Percentiles rank a stretch among this genome's conserved stretches.
These are phyloP conservation scores for Zaprionus nigranus DNA, from an alignment of 1,140 invertebrate genomes.

Conservation along the genomic window DNA sequence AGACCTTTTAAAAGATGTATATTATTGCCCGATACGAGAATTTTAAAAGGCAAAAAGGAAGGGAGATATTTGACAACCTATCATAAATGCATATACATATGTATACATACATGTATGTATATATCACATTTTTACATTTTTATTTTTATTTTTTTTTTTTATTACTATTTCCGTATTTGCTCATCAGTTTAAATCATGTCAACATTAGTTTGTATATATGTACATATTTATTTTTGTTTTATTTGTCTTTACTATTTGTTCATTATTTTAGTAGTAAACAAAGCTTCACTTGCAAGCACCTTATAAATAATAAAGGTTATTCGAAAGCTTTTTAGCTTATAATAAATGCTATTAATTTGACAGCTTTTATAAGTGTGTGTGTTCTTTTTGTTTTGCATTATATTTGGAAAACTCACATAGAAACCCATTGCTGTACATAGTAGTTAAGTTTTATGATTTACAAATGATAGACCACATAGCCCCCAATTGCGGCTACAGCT, in stretches of 20 bases:
- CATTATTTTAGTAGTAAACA: neutral
- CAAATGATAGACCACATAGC: conserved; percentile 31
- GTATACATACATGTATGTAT: too few species aligned
- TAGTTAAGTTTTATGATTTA: conserved; percentile 38
- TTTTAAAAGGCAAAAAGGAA: too few species aligned
- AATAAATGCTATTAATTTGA: neutral
- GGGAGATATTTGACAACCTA: too few species aligned
- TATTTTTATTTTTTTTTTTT: neutral
- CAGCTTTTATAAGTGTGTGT: neutral
- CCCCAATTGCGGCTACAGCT: conserved; percentile 20
- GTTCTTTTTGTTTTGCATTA: neutral
- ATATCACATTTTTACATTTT: too few species aligned
- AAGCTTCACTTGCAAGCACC: neutral
- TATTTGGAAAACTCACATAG: neutral
- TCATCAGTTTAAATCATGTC: neutral
- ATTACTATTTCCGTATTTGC: neutral
- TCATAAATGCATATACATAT: too few species aligned
- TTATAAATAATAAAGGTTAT: neutral
- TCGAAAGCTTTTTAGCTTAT: neutral
- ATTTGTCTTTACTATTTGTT: neutral
- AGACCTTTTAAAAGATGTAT: too few species aligned
- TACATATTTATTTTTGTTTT: neutral
- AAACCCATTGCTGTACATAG: neutral
- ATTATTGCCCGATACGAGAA: too few species aligned
- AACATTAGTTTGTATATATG: too few species aligned